Base-by-base conservation (phyloP, 2,113 vertebrate genomes). In the Podarcis cretensis region DNA sequence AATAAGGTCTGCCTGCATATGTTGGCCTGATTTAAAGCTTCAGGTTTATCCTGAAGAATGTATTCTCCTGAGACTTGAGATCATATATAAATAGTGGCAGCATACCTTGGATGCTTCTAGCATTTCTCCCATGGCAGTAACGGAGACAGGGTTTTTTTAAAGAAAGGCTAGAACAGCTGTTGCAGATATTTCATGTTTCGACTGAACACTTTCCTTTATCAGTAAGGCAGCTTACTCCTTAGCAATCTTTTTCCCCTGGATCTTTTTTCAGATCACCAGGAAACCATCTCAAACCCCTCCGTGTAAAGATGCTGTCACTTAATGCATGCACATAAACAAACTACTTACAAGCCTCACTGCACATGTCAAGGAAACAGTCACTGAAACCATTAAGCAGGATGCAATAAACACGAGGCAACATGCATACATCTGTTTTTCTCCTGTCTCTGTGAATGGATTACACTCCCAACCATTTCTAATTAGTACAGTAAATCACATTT, bases 61-160 rank as follows among this genome's bases (percentile, higher is more conserved):
- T 78, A 76, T 86, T 79, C 89, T 93, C 86, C 77, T 69, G 80
- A 86, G 92, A 84, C 86, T 79, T 14, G 9, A 84, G 81, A 85
- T 21, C 23, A 16, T 71, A 12, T 95, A 95, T 94, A 96, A 96
- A 97, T 95, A 97, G 94, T 85, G 87, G 93, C 75, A 92, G 84
- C 83, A 94, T 79, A 91, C 88, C 94, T 89, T 79, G 91, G 88
- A 96, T 93, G 59, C 89, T 94, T 95, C 92, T 92, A 87, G 77
- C 87, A 90, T 96, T 95, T 95, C 92, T 95, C 92, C 90, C 87
- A 82, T 75, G 92, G 81, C 43, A 89, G 85, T 91, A 94, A 95
- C 77, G 32, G 76, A 91, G 30, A 68, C 85, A 82, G 18, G 3
- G 0, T 54, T 93, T 95, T 95, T 95, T 81, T 48, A 87, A 5